Conservation (phyloP, 2,113 vertebrate species). For the Nothoprocta perdicaria region DNA sequence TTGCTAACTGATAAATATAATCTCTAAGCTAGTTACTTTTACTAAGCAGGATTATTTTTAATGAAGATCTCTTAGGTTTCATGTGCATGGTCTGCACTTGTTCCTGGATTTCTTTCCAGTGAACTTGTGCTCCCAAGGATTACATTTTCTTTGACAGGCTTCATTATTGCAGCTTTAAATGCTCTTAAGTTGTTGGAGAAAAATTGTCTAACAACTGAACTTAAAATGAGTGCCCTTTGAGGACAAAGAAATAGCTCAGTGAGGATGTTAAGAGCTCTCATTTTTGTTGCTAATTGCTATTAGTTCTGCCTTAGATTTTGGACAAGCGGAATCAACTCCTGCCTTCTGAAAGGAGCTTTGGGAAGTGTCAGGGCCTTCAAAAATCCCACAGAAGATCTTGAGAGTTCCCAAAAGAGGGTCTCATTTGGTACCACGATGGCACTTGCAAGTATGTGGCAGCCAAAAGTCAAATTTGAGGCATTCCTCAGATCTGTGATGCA, state of each 20-base stretch:
- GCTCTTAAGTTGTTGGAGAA: fast-evolving
- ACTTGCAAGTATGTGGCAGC: background rate
- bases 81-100: background rate
- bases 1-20: background rate
- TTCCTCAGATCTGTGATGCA: background rate
- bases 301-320: slow-evolving; percentile 22
- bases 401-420: background rate
- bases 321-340: background rate
- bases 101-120: background rate
- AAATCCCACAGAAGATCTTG: background rate
- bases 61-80: background rate
- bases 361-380: background rate
- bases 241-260: background rate
- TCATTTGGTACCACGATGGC: background rate
- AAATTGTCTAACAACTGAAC: background rate
- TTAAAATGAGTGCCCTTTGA: background rate
- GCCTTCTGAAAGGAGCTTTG: background rate
- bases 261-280: background rate
- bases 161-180: background rate
- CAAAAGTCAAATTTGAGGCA: background rate
- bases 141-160: background rate
- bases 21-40: background rate
- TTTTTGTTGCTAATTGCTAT: background rate
- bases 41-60: background rate
- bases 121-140: background rate